Base-by-base conservation (phyloP, 2,113 vertebrate species). In the Eubucco bourcierii region DNA sequence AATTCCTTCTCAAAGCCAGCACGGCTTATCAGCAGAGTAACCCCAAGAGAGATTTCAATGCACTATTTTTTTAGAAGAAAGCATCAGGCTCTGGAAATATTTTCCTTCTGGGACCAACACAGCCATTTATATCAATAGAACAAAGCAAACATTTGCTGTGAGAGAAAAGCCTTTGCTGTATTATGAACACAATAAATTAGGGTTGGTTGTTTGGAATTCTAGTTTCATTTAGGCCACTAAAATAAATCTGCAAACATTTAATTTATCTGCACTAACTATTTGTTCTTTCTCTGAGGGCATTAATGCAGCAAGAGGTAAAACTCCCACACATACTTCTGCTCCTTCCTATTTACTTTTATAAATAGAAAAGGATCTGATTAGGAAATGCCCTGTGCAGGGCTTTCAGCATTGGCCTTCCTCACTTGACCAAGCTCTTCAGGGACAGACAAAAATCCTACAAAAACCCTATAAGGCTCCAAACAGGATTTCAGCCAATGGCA, bases 131-230 rank as follows among this genome's bases (percentile, higher is more conserved):
- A 74, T 84, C 76, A 81, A 60, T 70, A 67, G 37, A 84, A 90
- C n/a, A 91, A 94, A 91, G 58, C 85, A 93, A 97, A 93, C n/a
- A 84, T 80, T 93, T 90, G 76, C 66, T 87, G 59, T 66, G 81
- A 94, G 93, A 86, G 87, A 96, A 91, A 94, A 90, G 23, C 31
- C 39, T 93, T 83, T 31, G 15, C 33, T 85, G 16, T 59, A 15
- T 84, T 85, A 89, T 83, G 27, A 90, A 74, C 24, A 21, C 41
- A 70, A 90, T 85, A 67, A 90, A 87, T 81, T 56, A 70, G 21
- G 15, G 23, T 8, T 0, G 0, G 13, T 39, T 87, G 23, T 67
- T 87, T 72, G 50, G 65, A 65, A 77, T 72, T 66, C 17, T 53
- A 21, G 28, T 78, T 87, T 91, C 41, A 81, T 81, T 74, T 71